phyloP scores from a whole-genome alignment of 2,113 vertebrate genomes.

The Meleagris gallopavo region DNA sequence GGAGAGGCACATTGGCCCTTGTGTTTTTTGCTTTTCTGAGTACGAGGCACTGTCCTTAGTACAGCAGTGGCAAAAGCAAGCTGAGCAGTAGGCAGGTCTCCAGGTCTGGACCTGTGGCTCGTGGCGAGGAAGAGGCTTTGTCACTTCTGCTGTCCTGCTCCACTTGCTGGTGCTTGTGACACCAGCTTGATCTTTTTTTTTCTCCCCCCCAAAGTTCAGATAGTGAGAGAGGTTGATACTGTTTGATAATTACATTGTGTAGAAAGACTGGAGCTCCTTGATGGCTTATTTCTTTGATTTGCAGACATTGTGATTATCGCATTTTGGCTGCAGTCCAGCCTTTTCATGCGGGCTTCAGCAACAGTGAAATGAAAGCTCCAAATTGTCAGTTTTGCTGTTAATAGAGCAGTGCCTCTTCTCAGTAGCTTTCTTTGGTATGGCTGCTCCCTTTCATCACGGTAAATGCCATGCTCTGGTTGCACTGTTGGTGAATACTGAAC shows the following conservation, averaged over 20 bases:
- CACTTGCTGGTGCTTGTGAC: not conserved
- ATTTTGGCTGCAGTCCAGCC: conserved; percentile 55
- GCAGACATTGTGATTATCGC: conserved; percentile 40
- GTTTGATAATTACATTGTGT: not conserved
- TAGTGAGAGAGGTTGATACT: not conserved
- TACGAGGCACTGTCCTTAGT: not conserved
- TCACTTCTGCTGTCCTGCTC: not conserved
- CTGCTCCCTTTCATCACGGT: not conserved
- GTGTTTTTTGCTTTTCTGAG: not conserved
- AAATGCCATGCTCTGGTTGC: not conserved
- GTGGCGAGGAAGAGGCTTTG: not conserved
- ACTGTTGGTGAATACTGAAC: not conserved
- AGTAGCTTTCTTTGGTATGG: not conserved
- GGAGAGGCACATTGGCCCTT: not conserved
- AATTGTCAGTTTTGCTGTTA: not conserved
- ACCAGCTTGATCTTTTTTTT: not conserved
- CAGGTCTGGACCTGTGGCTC: not conserved
- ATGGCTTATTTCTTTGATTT: conserved; percentile 54
- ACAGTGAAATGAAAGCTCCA: conserved; percentile 35
- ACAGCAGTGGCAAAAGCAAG: not conserved
- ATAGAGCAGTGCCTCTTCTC: not conserved
- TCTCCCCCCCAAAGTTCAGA: not conserved
- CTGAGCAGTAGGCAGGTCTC: not conserved
- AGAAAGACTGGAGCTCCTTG: conserved; percentile 17
- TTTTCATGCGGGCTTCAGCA: conserved; percentile 33